phyloP scores from a whole-genome alignment of 2,888 invertebrate species.

The Apodemia mormo region DNA sequence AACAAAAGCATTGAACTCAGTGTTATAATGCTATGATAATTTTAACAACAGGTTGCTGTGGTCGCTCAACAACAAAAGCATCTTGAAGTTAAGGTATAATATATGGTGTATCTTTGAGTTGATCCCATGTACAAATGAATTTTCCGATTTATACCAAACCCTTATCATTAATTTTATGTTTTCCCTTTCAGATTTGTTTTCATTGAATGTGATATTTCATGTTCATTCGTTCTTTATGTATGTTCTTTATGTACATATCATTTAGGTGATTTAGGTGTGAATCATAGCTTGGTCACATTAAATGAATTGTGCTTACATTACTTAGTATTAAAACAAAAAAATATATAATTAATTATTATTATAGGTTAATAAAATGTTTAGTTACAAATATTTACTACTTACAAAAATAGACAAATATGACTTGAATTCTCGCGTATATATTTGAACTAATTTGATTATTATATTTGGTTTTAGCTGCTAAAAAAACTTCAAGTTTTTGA shows the following conservation, averaged over 20 bases:
- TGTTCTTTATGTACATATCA: neutral
- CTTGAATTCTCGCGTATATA: no score
- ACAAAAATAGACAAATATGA: no score
- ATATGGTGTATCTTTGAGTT: neutral
- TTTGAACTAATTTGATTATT: no score
- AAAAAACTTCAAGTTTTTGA: no score
- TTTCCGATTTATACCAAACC: neutral
- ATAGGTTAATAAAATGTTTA: no score
- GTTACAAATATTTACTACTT: no score
- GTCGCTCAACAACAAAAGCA: slow-evolving; percentile 58
- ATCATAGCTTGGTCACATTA: no score
- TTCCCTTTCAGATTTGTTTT: neutral
- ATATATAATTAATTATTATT: no score
- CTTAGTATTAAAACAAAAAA: no score
- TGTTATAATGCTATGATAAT: neutral
- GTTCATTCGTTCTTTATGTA: neutral
- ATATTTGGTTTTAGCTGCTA: no score
- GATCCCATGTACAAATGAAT: neutral
- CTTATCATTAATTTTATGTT: neutral
- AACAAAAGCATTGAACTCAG: neutral
- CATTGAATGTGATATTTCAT: neutral
- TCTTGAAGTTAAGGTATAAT: slow-evolving; percentile 69
- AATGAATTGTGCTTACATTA: no score
- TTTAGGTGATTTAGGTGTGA: no score
- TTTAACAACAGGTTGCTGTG: slow-evolving; percentile 60